Percentiles rank a stretch among this genome's conserved stretches.
Conservation (phyloP, 23 tunicate species). For the Phallusia fumigata region DNA sequence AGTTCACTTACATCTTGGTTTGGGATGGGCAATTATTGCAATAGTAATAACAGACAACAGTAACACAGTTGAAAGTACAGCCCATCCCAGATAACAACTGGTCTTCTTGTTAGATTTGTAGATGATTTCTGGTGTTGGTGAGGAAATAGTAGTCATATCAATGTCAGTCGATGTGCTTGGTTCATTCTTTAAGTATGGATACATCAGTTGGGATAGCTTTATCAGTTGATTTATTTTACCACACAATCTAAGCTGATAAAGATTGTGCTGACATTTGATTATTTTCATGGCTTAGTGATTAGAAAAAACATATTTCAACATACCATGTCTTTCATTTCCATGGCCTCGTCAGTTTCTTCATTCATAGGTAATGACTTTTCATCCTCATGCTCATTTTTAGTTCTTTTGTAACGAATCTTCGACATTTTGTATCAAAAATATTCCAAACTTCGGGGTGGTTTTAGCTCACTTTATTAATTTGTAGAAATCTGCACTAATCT, state of each 20-base stretch:
- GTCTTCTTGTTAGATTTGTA: slow-evolving; percentile 17
- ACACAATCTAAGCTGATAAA: no score
- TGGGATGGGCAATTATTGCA: slow-evolving; percentile 32
- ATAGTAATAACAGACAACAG: slow-evolving; percentile 19
- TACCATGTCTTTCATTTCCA: slow-evolving; percentile 44
- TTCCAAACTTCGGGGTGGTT: no score
- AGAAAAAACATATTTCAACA: background rate
- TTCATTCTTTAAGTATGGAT: background rate
- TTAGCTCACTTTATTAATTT: no score
- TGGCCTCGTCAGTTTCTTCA: slow-evolving; percentile 25
- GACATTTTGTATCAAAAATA: slow-evolving; percentile 3
- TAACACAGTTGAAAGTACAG: slow-evolving; percentile 32
- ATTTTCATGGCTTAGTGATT: no score
- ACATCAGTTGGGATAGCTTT: no score
- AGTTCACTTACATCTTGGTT: slow-evolving; percentile 35
- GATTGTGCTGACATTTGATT: no score
- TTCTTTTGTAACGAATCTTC: slow-evolving; percentile 21
- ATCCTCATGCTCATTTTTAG: slow-evolving; percentile 26
- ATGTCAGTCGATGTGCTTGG: background rate
- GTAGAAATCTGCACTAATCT: no score
- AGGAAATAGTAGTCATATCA: background rate
- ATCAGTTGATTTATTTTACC: no score
- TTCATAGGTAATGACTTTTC: slow-evolving; percentile 36
- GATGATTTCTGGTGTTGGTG: background rate
- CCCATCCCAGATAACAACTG: slow-evolving; percentile 39